Evolutionary conservation across 2,797 vertebrate species (phyloP).

Genomic region (Rhinichthys osculus): DNA sequence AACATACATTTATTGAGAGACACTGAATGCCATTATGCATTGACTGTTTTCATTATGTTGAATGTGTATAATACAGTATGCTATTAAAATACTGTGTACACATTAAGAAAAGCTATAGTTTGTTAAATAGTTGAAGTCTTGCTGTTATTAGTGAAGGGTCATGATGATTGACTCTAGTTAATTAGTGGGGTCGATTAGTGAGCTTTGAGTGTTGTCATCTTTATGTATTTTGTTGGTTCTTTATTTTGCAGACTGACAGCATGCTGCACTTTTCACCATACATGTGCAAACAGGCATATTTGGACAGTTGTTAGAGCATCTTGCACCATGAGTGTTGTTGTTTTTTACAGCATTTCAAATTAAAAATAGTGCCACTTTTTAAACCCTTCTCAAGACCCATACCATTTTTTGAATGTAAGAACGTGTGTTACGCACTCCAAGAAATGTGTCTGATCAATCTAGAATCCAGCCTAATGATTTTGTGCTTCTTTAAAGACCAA

Average conservation of each 20-base stretch:
- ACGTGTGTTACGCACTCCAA: not conserved
- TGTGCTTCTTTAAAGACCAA: not conserved
- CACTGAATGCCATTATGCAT: not conserved
- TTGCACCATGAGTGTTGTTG: not conserved
- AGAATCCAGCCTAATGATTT: not conserved
- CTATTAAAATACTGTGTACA: not conserved
- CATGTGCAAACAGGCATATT: not conserved
- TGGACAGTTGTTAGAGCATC: not conserved
- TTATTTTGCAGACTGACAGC: not conserved
- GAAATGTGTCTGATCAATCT: not conserved
- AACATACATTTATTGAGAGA: not conserved
- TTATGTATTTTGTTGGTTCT: not conserved
- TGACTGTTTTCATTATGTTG: constrained; percentile 15
- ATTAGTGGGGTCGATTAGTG: not conserved
- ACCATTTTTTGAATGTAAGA: not conserved
- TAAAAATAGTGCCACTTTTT: not conserved
- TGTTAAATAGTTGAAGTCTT: not conserved
- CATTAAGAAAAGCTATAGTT: not conserved
- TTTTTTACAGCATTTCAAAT: not conserved
- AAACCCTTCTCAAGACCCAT: not conserved
- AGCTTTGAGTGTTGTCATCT: not conserved
- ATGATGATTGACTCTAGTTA: not conserved
- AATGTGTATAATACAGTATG: not conserved
- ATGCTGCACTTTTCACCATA: not conserved
- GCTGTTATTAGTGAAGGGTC: not conserved